These are phyloP conservation scores for Arvicanthis niloticus DNA, from an alignment of 2,113 vertebrate species.

Conservation along the genomic window DNA sequence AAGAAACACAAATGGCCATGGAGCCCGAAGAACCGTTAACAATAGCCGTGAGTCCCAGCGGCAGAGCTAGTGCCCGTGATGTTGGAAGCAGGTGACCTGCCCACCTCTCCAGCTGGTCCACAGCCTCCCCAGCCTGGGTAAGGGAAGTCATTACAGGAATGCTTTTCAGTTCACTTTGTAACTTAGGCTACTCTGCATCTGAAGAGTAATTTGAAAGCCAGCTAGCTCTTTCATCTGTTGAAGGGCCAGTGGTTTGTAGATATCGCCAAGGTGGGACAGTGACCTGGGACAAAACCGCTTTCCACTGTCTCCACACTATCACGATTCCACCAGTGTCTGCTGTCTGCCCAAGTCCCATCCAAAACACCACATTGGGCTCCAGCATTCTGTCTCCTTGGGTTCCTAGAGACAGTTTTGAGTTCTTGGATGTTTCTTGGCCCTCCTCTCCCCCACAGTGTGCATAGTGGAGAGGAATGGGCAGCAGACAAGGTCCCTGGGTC, in stretches of 20 bases:
- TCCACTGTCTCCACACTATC: not conserved
- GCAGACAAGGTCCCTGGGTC: accelerated
- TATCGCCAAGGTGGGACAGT: not conserved
- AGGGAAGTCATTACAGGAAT: not conserved
- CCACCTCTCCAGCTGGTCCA: not conserved
- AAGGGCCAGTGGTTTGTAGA: not conserved
- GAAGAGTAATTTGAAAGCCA: not conserved
- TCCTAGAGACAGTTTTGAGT: accelerated
- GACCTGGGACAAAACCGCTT: not conserved
- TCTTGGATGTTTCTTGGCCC: not conserved
- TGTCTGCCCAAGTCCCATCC: not conserved
- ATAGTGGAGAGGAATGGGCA: too few relatives aligned
- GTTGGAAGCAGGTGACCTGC: not conserved
- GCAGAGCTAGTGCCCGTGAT: not conserved
- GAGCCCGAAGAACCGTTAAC: not conserved
- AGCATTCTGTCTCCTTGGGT: accelerated
- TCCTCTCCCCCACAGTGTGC: not conserved
- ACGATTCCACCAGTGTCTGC: accelerated
- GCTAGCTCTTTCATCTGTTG: not conserved
- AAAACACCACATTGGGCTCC: accelerated
- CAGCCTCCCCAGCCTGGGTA: not conserved
- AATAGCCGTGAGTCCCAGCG: not conserved
- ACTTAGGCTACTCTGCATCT: not conserved
- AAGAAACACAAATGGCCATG: not conserved
- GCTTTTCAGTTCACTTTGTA: not conserved